phyloP scores from a whole-genome alignment of 1,140 invertebrate genomes.

The Pseudomyrmex cubaensis region DNA sequence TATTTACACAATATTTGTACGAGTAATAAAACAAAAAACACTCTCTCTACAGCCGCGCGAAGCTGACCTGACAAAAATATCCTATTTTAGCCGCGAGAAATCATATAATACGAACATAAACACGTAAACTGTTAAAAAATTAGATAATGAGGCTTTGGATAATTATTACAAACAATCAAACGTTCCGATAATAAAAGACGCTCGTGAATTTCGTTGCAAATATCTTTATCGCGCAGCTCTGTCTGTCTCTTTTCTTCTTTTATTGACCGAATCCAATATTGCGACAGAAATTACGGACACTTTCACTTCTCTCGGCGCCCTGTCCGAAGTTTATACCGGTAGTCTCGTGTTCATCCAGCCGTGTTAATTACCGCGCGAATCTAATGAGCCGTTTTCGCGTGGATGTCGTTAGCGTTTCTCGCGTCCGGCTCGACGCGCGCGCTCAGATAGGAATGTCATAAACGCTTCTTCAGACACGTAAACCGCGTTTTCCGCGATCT shows the following conservation, averaged over 20 bases:
- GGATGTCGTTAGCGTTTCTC: conserved; percentile 23
- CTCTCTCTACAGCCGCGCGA: no score
- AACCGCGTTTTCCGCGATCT: not conserved
- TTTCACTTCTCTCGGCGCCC: conserved; percentile 1
- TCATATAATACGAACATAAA: no score
- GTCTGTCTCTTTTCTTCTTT: not conserved
- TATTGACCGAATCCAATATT: not conserved
- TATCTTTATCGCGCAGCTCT: not conserved
- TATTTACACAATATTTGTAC: no score
- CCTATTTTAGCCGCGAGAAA: no score
- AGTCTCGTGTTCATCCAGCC: conserved; percentile 6
- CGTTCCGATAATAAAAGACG: not conserved
- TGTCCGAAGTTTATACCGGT: not conserved
- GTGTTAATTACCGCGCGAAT: conserved; percentile 37
- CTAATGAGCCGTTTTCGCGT: conserved; percentile 20
- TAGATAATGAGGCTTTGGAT: no score
- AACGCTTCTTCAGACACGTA: conserved; percentile 11
- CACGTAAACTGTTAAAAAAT: no score
- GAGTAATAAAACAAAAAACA: no score
- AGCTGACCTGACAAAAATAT: no score
- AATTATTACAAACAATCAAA: not conserved
- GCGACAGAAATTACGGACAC: conserved; percentile 15
- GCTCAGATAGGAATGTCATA: not conserved
- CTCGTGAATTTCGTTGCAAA: not conserved
- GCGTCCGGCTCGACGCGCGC: no score